Evolutionary conservation across 2,888 invertebrate species (phyloP).

Genomic region (Girardia tigrina): DNA sequence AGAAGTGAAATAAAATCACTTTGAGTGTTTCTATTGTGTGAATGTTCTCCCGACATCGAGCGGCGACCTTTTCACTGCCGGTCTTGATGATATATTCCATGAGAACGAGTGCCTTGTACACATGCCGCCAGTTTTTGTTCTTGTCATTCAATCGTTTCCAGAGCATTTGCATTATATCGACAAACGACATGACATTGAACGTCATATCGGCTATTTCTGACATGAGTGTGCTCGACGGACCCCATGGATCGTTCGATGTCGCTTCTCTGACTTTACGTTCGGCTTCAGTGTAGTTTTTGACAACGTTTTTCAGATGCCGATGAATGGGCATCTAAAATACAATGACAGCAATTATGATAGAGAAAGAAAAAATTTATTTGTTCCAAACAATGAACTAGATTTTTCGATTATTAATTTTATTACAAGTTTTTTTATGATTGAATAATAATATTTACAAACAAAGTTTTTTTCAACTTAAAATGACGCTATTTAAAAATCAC

Average conservation of each 20-base stretch:
- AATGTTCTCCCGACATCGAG: conserved; percentile 97
- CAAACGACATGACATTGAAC: conserved; percentile 96
- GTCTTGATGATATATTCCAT: conserved; percentile 96
- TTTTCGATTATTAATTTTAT: too few relatives aligned
- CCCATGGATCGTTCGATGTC: conserved; percentile 99
- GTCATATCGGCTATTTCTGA: conserved; percentile 97
- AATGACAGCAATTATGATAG: too few relatives aligned
- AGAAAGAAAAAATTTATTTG: too few relatives aligned
- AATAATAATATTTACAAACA: too few relatives aligned
- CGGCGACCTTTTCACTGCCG: conserved; percentile 90
- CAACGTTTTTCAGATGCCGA: conserved; percentile 93
- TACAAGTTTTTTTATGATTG: too few relatives aligned
- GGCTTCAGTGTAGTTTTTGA: conserved; percentile 97
- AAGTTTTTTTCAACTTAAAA: too few relatives aligned
- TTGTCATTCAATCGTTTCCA: conserved; percentile 98
- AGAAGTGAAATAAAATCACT: conserved; percentile 52
- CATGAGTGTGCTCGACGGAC: conserved; percentile 94
- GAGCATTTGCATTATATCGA: conserved; percentile 98
- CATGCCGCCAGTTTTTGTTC: conserved; percentile 98
- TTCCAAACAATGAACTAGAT: too few relatives aligned
- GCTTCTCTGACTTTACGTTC: conserved; percentile 98
- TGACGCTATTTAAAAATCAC: too few relatives aligned
- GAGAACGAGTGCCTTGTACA: conserved; percentile 85
- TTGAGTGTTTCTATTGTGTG: conserved; percentile 90
- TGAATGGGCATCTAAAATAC: conserved; percentile 60